Base-by-base conservation (phyloP, 2,888 invertebrate species). In the Athalia circularis region DNA sequence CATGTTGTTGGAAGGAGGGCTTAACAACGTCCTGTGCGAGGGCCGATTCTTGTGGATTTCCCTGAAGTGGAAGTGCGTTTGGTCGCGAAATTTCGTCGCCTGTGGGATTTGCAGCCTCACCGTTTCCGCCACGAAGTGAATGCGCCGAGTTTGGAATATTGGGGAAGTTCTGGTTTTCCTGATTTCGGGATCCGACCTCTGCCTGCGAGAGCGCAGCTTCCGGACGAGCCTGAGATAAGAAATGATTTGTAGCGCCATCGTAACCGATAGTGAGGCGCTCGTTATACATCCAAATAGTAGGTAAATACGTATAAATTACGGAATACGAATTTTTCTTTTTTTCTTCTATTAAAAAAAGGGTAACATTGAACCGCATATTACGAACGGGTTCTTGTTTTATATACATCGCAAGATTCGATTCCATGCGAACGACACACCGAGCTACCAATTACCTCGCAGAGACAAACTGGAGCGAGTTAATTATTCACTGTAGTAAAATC, bases 91-190 rank as follows among this genome's bases (percentile, higher is more conserved):
- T 79, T 4, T 75, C 78, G 68, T 78, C 79, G 15, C 13, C 61
- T 52, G 52, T 45, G 13, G 48, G 77, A 1, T 78, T 81, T 11
- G 80, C 77, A 11, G 77, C 61, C 5, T 80, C 61, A 6, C 80
- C 62, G n/a, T 7, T 75, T 43, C 62, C 11, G 61, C 59, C 75
- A 48, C 50, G 75, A 48, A 62, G 43, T 50, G 75, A 61, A 75
- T 64, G 62, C 50, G 43, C 48, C 48, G 50, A 8, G 11, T 29
- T 29, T 29, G 62, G 62, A 57, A 47, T n/a, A 52, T 79, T 59
- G 77, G 61, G 61, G 77, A 29, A 11, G 77, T 61, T 77, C 79
- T 29, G 29, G 2, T 76, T 77, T 6, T 81, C 81, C 29, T 74
- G 78, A 13, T 72, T 79, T 72, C 79, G 81, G 0, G 75, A 54